Evolutionary conservation across 2,888 invertebrate genomes (phyloP), one percentile per base, ranked within the genome.

Genomic region (Amiota minor): DNA sequence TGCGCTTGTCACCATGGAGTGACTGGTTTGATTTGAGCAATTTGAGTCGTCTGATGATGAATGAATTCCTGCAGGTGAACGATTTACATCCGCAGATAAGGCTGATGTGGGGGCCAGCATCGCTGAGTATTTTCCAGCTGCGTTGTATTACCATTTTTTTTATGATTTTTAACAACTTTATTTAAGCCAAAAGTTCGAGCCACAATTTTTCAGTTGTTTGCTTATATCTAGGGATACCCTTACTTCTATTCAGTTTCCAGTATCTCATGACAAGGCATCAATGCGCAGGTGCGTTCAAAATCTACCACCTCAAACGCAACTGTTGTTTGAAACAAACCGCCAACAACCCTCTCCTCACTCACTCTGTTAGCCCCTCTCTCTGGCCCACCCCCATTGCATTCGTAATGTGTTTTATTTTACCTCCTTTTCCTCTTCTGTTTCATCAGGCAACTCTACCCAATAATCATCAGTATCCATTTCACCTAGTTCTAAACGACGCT

Each of bases 31-130:
- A 78, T 88, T 89, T 12, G 90, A 90, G 71, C 89, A 88, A 76
- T 90, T 89, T 2, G 90, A 90, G 76, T 90, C 90, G 70, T 90
- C 90, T 3, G 89, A 90, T 1, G 89, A 89, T 6, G 87, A 86
- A 45, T 87, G 87, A 55, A 86, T 72, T 45, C 81, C 81, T 70
- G 86, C 81, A 53, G 88, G 87, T 2, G 88, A 84, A 72, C 87
- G 84, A 74, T 77, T 85, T 23, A 82, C 81, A 35, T 77, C 80
- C 12, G 82, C 78, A 46, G 81, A 77, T 8, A 80, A 78, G 9
- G 78, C 78, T 16, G 80, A 79, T n/a, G 84, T 84, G 56, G 85
- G 81, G 8, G 81, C 82, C 82, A 67, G 81, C 74, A 72, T 88
- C 89, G 72, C 84, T 87, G 64, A 88, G 83, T 72, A 87, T 86